These are phyloP conservation scores for Sterna hirundo DNA, from an alignment of 2,113 vertebrate species.

Conservation along the genomic window DNA sequence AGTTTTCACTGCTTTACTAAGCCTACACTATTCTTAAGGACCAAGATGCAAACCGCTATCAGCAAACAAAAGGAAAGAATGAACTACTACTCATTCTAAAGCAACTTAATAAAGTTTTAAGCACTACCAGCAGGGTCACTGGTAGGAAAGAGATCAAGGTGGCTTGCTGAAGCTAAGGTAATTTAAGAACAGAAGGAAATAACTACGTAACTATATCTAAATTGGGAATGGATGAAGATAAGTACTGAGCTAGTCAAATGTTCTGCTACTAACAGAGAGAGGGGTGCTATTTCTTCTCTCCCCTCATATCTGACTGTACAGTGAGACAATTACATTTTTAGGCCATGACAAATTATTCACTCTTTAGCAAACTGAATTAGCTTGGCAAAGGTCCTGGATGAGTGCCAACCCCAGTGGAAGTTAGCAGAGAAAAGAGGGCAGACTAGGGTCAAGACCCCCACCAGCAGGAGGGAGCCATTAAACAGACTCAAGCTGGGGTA, in stretches of 20 bases:
- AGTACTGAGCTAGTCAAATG: neutral
- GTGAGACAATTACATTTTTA: neutral
- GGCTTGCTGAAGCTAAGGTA: neutral
- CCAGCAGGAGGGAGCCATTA: neutral
- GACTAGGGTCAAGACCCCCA: neutral
- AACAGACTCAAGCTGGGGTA: neutral
- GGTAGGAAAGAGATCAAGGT: neutral
- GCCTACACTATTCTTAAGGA: neutral
- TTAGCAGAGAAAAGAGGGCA: neutral
- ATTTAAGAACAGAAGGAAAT: neutral
- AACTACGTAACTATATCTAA: neutral
- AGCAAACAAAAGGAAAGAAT: neutral
- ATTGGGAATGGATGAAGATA: neutral
- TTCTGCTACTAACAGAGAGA: neutral
- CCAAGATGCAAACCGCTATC: neutral
- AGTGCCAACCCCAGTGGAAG: neutral
- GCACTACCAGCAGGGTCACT: neutral
- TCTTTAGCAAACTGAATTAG: neutral
- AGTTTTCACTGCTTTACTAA: neutral
- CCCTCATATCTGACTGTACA: neutral
- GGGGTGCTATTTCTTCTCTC: neutral
- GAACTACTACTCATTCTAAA: neutral
- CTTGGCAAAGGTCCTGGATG: neutral
- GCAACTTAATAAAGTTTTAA: neutral
- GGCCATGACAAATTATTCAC: neutral